These are phyloP conservation scores for Gadus macrocephalus DNA, from an alignment of 2,113 vertebrate species.

Conservation along the genomic window DNA sequence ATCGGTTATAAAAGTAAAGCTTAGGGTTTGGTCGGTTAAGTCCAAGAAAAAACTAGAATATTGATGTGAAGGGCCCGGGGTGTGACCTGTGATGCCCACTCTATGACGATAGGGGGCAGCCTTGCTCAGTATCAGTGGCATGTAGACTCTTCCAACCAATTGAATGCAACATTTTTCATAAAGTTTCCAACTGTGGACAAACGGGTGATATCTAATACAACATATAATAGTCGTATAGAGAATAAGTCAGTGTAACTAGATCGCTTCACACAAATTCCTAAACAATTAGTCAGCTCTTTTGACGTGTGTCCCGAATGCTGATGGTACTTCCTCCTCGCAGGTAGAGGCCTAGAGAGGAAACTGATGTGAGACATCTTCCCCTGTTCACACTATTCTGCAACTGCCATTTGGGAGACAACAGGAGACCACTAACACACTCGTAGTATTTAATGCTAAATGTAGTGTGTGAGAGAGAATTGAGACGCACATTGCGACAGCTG, in stretches of 20 bases:
- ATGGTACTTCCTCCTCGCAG: background rate
- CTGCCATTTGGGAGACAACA: constrained; percentile 45
- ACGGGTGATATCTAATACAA: background rate
- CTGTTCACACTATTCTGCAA: constrained; percentile 43
- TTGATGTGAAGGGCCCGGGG: no score
- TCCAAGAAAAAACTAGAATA: no score
- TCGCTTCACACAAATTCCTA: no score
- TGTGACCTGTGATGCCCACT: no score
- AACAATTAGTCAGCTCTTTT: no score
- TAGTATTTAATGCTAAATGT: constrained; percentile 37
- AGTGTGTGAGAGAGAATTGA: constrained; percentile 34
- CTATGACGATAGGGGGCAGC: constrained; percentile 51
- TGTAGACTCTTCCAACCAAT: background rate
- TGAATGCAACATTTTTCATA: no score
- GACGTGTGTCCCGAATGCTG: background rate
- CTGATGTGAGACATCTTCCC: background rate
- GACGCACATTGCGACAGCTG: constrained; percentile 44
- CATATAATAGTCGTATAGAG: no score
- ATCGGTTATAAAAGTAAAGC: no score
- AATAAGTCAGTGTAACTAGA: no score
- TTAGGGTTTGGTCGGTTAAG: no score
- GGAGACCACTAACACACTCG: constrained; percentile 40
- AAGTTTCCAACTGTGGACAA: background rate
- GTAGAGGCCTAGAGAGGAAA: background rate
- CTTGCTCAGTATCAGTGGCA: constrained; percentile 7